Base-by-base conservation (phyloP, 2,113 vertebrate species). In the Phocoena phocoena region DNA sequence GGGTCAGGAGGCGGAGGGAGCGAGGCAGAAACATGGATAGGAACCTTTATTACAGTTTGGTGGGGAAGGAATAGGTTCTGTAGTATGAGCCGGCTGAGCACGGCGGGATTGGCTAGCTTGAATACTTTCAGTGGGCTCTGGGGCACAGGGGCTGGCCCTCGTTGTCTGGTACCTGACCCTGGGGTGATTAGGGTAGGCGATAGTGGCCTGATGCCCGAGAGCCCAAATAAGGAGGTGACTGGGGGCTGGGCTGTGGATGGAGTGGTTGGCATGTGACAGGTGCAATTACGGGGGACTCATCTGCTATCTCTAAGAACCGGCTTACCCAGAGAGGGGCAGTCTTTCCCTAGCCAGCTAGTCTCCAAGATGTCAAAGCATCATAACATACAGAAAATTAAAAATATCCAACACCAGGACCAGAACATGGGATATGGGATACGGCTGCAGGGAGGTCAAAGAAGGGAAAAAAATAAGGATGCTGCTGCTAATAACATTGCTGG, bases 1-100 rank as follows among this genome's bases (percentile, higher is more conserved):
- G 12, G 33, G 11, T 55, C 33, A 62, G 12, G 60, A 92, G 31
- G 36, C 33, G 33, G 44, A 50, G 8, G 11, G 3, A 21, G 65
- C 1, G 0, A 23, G 50, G 20, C 8, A 38, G 70, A 65, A 28
- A 12, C 15, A 0, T 8, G 9, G 4, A 4, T 33, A 8, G 47
- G 8, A 53, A 60, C 1, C 9, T 88, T 71, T 50, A 47, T 20
- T 36, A 15, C 20, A 20, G 36, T 44, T 88, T 81, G 70, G 4
- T 8, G 17, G 6, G 9, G 14, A 47, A 41, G 36, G 2, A 67
- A 71, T 53, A 47, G 21, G 44, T 31, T 28, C 63, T 53, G n/a
- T 17, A 77, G 15, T 38, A 5, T 8, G 14, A 63, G 3, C 9
- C 33, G 4, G 6, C 36, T 73, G 20, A 13, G 7, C 8, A 60